Conservation (phyloP, 2,888 invertebrate species). For the Ornithoptera alexandrae region DNA sequence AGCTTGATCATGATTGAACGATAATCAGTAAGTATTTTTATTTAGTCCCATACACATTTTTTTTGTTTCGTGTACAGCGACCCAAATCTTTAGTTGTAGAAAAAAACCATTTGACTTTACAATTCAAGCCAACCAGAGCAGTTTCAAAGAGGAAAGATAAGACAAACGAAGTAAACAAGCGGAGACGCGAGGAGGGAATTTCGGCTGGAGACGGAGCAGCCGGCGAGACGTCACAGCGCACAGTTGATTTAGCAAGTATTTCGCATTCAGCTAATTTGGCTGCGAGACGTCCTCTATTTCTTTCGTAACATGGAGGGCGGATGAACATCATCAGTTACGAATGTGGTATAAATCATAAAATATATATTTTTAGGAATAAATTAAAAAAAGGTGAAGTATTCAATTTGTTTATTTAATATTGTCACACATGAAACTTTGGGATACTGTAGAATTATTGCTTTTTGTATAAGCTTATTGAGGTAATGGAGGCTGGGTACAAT, state of each 20-base stretch:
- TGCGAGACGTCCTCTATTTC: slow-evolving; percentile 32
- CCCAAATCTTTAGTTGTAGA: neutral
- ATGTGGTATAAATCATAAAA: slow-evolving; percentile 27
- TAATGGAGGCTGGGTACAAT: too few relatives aligned
- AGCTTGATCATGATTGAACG: too few relatives aligned
- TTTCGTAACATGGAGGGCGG: slow-evolving; percentile 11
- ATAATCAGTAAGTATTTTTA: too few relatives aligned
- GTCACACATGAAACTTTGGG: too few relatives aligned
- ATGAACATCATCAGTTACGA: slow-evolving; percentile 22
- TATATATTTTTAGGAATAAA: too few relatives aligned
- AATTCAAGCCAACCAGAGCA: slow-evolving; percentile 4
- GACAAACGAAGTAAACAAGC: slow-evolving; percentile 15
- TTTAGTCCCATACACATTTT: neutral
- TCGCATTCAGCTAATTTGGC: slow-evolving; percentile 60
- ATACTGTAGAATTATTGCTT: too few relatives aligned
- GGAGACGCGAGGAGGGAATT: slow-evolving; percentile 6
- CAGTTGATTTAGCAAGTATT: slow-evolving; percentile 58
- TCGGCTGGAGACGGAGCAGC: neutral
- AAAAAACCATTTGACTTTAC: neutral
- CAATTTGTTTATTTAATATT: too few relatives aligned
- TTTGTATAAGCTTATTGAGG: too few relatives aligned
- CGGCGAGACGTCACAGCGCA: slow-evolving; percentile 30
- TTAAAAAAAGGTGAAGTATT: too few relatives aligned
- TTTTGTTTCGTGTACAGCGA: neutral
- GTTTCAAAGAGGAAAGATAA: neutral